Conservation (phyloP, 35 echinoderm and acorn worm genomes). For the Strongylocentrotus purpuratus region DNA sequence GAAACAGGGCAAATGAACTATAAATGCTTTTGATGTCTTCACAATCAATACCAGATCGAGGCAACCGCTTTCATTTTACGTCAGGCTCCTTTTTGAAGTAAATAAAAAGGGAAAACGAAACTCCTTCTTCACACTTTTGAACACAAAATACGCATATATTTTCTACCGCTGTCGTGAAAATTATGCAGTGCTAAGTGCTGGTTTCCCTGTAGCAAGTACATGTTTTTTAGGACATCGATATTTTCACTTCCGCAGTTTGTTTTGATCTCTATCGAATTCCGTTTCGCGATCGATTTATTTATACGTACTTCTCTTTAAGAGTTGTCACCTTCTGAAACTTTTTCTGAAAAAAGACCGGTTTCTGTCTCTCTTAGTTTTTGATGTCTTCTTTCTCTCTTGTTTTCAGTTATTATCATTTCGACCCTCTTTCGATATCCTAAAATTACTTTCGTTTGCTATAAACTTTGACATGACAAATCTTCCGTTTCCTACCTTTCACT, state of each 20-base stretch:
- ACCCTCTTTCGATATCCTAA: neutral
- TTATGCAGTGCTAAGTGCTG: constrained; percentile 3
- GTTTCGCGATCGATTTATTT: neutral
- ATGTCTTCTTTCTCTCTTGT: neutral
- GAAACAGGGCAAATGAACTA: neutral
- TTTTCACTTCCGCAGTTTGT: neutral
- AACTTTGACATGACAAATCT: neutral
- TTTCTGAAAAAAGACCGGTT: neutral
- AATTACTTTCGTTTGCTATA: neutral
- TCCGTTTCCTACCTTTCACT: neutral
- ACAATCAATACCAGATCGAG: neutral
- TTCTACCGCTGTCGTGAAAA: neutral
- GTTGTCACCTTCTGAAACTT: neutral
- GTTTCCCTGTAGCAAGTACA: neutral
- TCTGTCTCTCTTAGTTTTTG: neutral
- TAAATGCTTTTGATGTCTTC: constrained; percentile 11
- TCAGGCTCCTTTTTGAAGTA: neutral
- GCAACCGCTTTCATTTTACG: neutral
- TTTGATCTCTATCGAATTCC: neutral
- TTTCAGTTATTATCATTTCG: neutral
- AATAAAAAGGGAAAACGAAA: neutral
- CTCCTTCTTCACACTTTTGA: neutral
- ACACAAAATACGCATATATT: neutral
- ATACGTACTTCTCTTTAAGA: neutral
- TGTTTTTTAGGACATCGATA: constrained; percentile 10